Evolutionary conservation across 2,113 vertebrate species (phyloP), one percentile per base, ranked within the genome.

Genomic region (Nannobrachium achirus): DNA sequence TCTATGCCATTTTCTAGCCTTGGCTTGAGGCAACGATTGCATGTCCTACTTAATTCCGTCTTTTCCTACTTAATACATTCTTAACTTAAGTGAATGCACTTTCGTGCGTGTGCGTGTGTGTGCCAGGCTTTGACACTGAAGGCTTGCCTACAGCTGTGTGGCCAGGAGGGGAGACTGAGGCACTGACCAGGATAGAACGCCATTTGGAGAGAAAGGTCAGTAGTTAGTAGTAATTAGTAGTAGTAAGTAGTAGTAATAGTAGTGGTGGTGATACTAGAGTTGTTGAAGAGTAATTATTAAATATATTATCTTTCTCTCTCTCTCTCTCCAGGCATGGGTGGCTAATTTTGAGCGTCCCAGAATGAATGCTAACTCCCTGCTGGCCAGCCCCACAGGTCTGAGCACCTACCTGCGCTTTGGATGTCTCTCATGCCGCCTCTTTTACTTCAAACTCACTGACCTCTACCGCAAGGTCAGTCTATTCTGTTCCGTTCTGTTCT

Each of bases 401-500:
- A 93, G 92, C 81, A 91, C 92, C 0, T 93, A 93, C 82, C 86
- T 93, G 15, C 92, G 92, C 38, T 93, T 93, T 9, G 92, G 92
- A 66, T 93, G 92, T 76, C 89, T 93, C 56, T 93, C 92, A 65
- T 93, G 92, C 19, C 92, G 90, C 46, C 92, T 93, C 14, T 93
- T 93, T 72, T 92, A 93, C 79, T 93, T 92, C 81, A 93, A 93
- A 65, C 91, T 93, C 78, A 93, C 92, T 0, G 92, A 93, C 73
- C 90, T 93, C 49, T 93, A 93, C 69, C 90, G 85, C 66, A 93
- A 92, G 89, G 92, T 92, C 1, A 0, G 73, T 13, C 1, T 2
- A 2, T 52, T 56, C 18, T 56, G 8, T 73, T 15, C n/a, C n/a
- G n/a, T n/a, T n/a, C n/a, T n/a, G n/a, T n/a, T n/a, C n/a, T n/a